phyloP scores from a whole-genome alignment of 2,888 invertebrate species.

The Cantharis nigra region DNA sequence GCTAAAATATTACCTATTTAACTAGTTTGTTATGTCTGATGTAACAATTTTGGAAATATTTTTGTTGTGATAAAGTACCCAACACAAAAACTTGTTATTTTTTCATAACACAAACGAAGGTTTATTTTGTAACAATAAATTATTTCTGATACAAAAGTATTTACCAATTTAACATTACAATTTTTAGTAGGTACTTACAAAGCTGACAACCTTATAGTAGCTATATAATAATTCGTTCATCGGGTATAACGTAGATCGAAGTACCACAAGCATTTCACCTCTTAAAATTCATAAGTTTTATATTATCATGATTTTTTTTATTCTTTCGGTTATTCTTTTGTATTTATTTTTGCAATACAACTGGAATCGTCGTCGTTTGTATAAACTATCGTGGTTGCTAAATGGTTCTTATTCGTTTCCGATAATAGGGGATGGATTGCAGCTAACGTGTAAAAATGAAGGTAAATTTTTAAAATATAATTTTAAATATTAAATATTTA shows the following conservation, averaged over 20 bases:
- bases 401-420: constrained; percentile 12
- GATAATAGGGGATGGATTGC: constrained; percentile 7
- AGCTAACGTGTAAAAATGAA: constrained; percentile 11
- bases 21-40: too few species aligned
- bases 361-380: constrained; percentile 9
- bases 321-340: neutral
- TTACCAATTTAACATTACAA: too few species aligned
- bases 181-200: too few species aligned
- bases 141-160: too few species aligned
- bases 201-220: too few species aligned
- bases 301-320: neutral
- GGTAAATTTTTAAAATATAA: constrained; percentile 1
- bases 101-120: neutral
- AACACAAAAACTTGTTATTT: neutral
- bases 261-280: too few species aligned
- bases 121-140: neutral
- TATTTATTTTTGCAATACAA: neutral
- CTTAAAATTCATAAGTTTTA: too few species aligned
- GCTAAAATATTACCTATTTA: too few species aligned
- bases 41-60: neutral
- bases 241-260: too few species aligned
- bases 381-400: constrained; percentile 3
- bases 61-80: neutral
- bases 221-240: too few species aligned
- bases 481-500: too few species aligned